Evolutionary conservation across 2,888 invertebrate genomes (phyloP), one percentile per base, ranked within the genome.

Genomic region (Byasa hedistus): DNA sequence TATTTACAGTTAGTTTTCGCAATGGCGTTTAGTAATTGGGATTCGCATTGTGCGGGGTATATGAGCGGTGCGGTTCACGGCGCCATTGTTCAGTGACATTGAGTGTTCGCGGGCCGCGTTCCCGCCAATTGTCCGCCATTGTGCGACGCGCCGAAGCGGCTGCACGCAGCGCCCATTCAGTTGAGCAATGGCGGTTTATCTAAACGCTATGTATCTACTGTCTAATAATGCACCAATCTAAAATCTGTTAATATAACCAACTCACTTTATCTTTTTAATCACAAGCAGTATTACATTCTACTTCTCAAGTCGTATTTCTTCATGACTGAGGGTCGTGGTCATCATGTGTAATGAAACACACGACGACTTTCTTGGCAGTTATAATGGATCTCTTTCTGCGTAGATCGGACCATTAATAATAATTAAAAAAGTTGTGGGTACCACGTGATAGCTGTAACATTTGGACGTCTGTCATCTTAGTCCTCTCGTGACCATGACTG

Each of bases 11-110:
- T 52, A 21, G 61, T 61, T 61, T 54, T 61, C 61, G 54, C 66
- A 66, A 66, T 66, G n/a, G 8, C 62, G 58, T 58, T 32, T 61
- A 56, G 55, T 23, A 58, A 55, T 58, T 57, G 24, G 23, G n/a
- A 61, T 57, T 61, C 39, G 21, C 57, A 61, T 66, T 61, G 66
- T 61, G 66, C 62, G 21, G 55, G 62, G 55, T 39, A 44, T 44
- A 58, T 55, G 62, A 17, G n/a, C 32, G 12, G 27, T 62, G 55
- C 62, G 58, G 68, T 78, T 80, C 75, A 76, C 72, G 65, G 71
- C 73, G 71, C 70, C 76, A 79, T 81, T 80, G 80, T 80, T 75
- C 68, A 57, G 67, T 62, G 62, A 66, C 62, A 66, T 66, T 66
- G 62, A n/a, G 52, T 22, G 39, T 23, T 54, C 21, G 55, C 32